phyloP scores from a whole-genome alignment of 1,140 invertebrate species.

The Sminthurinus signatus region DNA sequence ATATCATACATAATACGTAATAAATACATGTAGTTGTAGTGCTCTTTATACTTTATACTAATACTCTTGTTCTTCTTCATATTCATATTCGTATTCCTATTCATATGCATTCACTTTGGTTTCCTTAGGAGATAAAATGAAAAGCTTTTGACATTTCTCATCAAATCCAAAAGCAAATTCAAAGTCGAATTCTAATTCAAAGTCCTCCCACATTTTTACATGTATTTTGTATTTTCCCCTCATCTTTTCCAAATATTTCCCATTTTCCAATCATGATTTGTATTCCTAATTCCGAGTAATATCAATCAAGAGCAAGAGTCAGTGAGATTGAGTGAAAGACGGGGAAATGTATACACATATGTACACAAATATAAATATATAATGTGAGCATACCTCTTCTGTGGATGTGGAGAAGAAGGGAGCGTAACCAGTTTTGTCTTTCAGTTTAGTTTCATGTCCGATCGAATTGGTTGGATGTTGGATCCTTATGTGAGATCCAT shows the following conservation, averaged over 20 bases:
- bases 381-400: too few species aligned
- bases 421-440: conserved; percentile 28
- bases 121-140: conserved; percentile 16
- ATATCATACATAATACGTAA: too few species aligned
- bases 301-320: conserved; percentile 26
- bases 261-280: conserved; percentile 3
- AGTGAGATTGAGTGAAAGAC: conserved; percentile 15
- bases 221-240: conserved; percentile 4
- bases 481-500: conserved; percentile 10
- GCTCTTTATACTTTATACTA: too few species aligned
- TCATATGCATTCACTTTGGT: conserved; percentile 28
- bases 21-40: too few species aligned
- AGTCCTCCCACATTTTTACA: conserved; percentile 30
- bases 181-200: too few species aligned
- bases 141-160: conserved; percentile 23
- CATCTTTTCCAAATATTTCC: conserved; percentile 1
- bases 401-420: conserved; percentile 9
- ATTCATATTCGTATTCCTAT: too few species aligned
- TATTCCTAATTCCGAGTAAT: conserved; percentile 2
- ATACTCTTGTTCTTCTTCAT: too few species aligned
- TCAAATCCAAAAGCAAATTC: too few species aligned
- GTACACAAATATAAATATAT: too few species aligned
- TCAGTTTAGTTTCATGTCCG: background rate
- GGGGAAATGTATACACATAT: background rate
- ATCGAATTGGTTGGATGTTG: too few species aligned